Evolutionary conservation across 2,797 vertebrate genomes (phyloP).

Genomic region (Alauda arvensis): DNA sequence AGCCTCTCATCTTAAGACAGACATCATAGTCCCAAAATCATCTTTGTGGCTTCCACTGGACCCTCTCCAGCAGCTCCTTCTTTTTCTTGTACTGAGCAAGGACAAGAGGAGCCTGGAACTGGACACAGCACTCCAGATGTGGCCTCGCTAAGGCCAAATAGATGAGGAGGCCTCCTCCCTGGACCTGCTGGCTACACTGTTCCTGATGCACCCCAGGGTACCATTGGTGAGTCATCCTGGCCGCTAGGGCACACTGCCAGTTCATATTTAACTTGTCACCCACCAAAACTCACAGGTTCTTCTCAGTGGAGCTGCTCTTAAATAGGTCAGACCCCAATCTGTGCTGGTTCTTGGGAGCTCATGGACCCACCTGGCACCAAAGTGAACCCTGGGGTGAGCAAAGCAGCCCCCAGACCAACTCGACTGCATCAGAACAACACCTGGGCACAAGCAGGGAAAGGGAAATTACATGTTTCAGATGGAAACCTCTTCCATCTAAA

Average conservation of each 20-base stretch:
- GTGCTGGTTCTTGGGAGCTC: neutral
- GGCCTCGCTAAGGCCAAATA: neutral
- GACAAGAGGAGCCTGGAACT: neutral
- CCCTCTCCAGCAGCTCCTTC: neutral
- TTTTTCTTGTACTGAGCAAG: neutral
- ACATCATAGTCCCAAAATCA: no score
- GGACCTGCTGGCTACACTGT: neutral
- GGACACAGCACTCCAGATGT: neutral
- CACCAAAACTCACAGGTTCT: neutral
- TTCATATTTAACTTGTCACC: neutral
- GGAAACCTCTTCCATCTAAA: neutral
- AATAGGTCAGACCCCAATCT: neutral
- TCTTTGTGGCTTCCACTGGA: neutral
- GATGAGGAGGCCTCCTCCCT: neutral
- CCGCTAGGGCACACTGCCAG: neutral
- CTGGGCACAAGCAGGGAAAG: neutral
- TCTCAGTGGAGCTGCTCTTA: neutral
- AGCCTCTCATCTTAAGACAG: neutral
- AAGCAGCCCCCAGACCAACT: rapidly evolving
- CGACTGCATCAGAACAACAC: no score
- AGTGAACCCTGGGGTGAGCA: neutral
- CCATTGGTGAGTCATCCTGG: neutral
- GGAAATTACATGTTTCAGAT: neutral
- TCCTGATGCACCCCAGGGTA: neutral
- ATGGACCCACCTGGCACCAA: neutral